Evolutionary conservation across 2,797 vertebrate genomes (phyloP).

Genomic region (Acanthopagrus latus): DNA sequence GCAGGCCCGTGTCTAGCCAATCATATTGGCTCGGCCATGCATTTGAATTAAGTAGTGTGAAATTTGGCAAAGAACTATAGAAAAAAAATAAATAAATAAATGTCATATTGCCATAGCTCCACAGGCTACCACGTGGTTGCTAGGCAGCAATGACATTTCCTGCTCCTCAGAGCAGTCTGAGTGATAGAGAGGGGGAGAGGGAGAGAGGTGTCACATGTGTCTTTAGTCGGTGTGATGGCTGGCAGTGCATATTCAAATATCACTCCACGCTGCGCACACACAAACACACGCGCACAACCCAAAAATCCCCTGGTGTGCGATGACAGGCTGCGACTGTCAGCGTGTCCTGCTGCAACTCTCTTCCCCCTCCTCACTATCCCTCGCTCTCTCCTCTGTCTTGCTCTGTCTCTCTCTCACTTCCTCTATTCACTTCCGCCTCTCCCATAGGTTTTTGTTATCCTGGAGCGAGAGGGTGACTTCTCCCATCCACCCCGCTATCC

Average conservation of each 20-base stretch:
- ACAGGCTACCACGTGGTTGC: constrained; percentile 58
- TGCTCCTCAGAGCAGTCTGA: constrained; percentile 41
- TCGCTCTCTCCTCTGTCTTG: constrained; percentile 12
- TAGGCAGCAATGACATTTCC: constrained; percentile 71
- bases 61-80: constrained; percentile 47
- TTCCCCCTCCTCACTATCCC: constrained; percentile 36
- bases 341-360: constrained; percentile 31
- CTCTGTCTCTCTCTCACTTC: constrained; percentile 5
- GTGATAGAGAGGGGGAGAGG: constrained; percentile 21
- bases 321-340: constrained; percentile 63
- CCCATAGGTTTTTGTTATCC: constrained; percentile 10
- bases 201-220: constrained; percentile 55
- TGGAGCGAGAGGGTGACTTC: constrained; percentile 17
- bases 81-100: constrained; percentile 34
- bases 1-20: background rate
- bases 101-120: constrained; percentile 45
- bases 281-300: constrained; percentile 4
- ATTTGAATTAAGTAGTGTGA: constrained; percentile 48
- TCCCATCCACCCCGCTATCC: constrained; percentile 32
- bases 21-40: constrained; percentile 41
- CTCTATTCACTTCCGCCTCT: constrained; percentile 2
- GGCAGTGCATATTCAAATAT: constrained; percentile 72
- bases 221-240: constrained; percentile 57
- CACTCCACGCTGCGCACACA: constrained; percentile 24
- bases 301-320: constrained; percentile 54